Evolutionary conservation across 2,797 vertebrate species (phyloP).

Genomic region (Aphelocoma californica): DNA sequence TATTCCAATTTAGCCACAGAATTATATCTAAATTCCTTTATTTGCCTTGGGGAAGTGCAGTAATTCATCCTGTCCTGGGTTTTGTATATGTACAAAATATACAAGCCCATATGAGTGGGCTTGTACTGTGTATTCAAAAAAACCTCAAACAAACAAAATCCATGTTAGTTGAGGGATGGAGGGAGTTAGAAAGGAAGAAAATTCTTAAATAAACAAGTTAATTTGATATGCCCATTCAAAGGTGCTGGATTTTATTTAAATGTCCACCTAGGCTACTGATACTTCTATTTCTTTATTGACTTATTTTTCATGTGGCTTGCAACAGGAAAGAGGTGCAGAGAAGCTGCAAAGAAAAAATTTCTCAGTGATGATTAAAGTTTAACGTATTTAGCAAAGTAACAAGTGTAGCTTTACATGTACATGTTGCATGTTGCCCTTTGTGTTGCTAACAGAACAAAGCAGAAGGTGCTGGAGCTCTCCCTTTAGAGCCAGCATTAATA

Average conservation of each 20-base stretch:
- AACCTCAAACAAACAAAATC: not conserved
- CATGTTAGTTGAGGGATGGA: not conserved
- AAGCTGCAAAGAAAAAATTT: not conserved
- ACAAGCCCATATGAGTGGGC: not conserved
- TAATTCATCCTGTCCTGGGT: not conserved
- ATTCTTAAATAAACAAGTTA: not conserved
- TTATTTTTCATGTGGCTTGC: not conserved
- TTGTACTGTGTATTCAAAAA: not conserved
- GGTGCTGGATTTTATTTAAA: not conserved
- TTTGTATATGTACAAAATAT: not conserved
- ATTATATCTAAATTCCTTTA: not conserved
- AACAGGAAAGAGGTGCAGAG: not conserved
- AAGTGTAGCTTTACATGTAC: not conserved
- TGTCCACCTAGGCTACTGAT: not conserved
- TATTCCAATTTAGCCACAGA: not conserved
- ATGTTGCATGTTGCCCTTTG: not conserved
- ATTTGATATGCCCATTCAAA: not conserved
- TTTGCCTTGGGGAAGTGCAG: not conserved
- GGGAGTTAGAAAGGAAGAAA: not conserved
- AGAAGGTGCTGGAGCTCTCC: not conserved
- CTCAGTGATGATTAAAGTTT: not conserved
- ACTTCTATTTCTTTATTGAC: not conserved
- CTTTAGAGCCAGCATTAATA: not conserved
- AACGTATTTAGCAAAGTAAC: not conserved
- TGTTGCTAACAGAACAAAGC: not conserved